phyloP scores from a whole-genome alignment of 2,113 vertebrate species.

The Parotia lawesii region DNA sequence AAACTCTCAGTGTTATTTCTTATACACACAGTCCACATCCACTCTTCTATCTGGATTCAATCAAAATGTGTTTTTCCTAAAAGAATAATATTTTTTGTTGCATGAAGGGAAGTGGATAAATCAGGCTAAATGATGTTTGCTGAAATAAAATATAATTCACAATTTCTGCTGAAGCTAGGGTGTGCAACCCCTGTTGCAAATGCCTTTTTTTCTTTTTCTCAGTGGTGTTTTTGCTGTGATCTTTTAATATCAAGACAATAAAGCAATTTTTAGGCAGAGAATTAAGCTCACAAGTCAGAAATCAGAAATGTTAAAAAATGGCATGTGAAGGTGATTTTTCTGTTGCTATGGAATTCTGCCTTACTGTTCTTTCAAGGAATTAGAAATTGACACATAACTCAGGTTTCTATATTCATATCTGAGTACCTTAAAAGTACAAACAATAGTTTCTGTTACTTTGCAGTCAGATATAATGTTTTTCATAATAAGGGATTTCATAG shows the following conservation, averaged over 20 bases:
- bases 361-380: background rate
- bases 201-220: background rate
- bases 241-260: background rate
- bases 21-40: accelerated
- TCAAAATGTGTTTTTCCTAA: background rate
- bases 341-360: background rate
- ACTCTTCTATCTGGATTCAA: background rate
- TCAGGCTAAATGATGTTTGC: background rate
- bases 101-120: background rate
- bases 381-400: background rate
- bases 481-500: background rate
- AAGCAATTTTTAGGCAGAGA: background rate
- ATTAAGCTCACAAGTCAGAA: background rate
- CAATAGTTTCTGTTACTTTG: background rate
- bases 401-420: background rate
- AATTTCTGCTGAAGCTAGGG: background rate
- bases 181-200: background rate
- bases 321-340: background rate
- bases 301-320: background rate
- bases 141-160: background rate
- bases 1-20: background rate
- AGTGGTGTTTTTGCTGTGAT: background rate
- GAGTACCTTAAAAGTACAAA: background rate
- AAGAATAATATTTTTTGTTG: background rate
- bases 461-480: background rate